Base-by-base conservation (phyloP, 2,888 invertebrate species). In the Clunio marinus region DNA sequence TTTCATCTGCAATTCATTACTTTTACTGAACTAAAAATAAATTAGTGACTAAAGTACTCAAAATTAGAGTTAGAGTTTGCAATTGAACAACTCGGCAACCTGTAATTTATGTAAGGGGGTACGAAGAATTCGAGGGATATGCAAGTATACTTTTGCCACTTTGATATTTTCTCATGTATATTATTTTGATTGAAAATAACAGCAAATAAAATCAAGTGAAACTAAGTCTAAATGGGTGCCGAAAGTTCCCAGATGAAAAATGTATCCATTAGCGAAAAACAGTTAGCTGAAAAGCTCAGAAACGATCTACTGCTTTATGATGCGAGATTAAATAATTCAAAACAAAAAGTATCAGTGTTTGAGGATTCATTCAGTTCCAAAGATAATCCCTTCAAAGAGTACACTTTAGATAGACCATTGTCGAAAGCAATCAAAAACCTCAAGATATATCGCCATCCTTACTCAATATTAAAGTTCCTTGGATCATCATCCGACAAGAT, bases 381-480 rank as follows among this genome's bases (percentile, higher is more conserved):
- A 15, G 66, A 51, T n/a, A 55, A 66, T 55, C 55, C 32, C 10
- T 66, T 51, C 20, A 25, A 63, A 13, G 45, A 28, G 22, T 66
- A 66, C 17, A 55, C 35, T 7, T 15, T 55, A 35, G 51, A 55
- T 13, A 10, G 66, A 7, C 66, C 66, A 8, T 13, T 66, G 8
- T 13, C 35, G 1, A 51, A 55, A 15, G 22, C 55, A 5, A 66
- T 55, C 2, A 28, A 15, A 22, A 91, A 91, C 80, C 81, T 93
- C 70, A 88, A 89, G 82, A 85, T 91, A 69, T 87, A 91, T 77
- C 86, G 94, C 0, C 94, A 95, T 80, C 95, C 95, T 0, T 88
- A 86, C 73, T 66, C 66, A 24, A 91, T 95, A 72, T 78, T 94
- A 10, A 88, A 87, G 74, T 94, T 91, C 75, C 83, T 93, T 71